Evolutionary conservation across 2,888 invertebrate species (phyloP), one percentile per base, ranked within the genome.

Genomic region (Macrophya alboannulata): DNA sequence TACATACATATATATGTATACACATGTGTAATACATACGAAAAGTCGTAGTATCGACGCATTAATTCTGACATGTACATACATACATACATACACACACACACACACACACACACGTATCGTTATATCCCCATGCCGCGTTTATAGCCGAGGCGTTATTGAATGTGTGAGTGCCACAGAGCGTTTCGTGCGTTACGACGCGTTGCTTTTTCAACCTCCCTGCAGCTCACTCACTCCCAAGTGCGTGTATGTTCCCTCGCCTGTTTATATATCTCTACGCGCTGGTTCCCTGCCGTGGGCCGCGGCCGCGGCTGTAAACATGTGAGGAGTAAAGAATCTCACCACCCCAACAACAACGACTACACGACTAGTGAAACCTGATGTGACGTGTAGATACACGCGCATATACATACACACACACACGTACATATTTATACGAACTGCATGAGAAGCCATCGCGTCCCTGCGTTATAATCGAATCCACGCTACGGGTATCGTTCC

Each of bases 271-370:
- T n/a, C n/a, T 45, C 8, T 21, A 9, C n/a, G 45, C n/a, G 72
- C 45, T 45, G 17, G 72, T n/a, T 68, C 68, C 68, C 68, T 25
- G 68, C 37, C 40, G 40, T 8, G n/a, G 43, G 21, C 62, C n/a
- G 21, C 21, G 62, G n/a, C 31, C 40, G 40, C 12, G n/a, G 43
- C 43, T 1, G 62, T 25, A 10, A 62, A 12, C 25, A 62, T n/a
- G 72, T 45, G 72, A 43, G 72, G 72, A 74, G 72, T n/a, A 74
- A 74, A 74, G 72, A 74, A 74, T 74, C 72, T 74, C 72, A 45
- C 72, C 72, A 43, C 72, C 72, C 21, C 72, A 74, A 74, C 72
- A 72, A 74, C 72, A 37, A 45, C 72, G 21, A 68, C 37, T 37
- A 68, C 31, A 68, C 37, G 68, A 68, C 25, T 10, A 37, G 68